Evolutionary conservation across 2,888 invertebrate genomes (phyloP).

Genomic region (Drosophila meridionalis): DNA sequence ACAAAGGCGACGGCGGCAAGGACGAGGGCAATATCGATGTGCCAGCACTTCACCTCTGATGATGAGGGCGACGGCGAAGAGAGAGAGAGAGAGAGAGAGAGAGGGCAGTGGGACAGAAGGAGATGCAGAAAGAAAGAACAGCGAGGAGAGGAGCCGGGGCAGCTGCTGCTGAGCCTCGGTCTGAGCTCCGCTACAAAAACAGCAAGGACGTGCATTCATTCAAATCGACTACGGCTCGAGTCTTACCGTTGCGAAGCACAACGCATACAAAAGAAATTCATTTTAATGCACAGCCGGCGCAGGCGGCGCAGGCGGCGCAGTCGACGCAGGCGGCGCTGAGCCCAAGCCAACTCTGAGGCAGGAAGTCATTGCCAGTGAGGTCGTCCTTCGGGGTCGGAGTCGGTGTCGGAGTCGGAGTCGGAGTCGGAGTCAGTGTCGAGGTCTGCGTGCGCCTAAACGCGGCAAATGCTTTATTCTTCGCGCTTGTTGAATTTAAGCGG

Average conservation of each 20-base stretch:
- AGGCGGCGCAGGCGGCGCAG: conserved; percentile 12
- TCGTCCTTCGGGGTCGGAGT: background rate
- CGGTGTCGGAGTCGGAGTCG: background rate
- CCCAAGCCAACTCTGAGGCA: conserved; percentile 31
- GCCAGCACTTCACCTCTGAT: conserved; percentile 43
- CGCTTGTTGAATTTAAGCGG: conserved; percentile 67
- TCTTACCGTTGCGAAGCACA: conserved; percentile 40
- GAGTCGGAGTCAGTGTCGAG: conserved; percentile 26
- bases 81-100: conserved; percentile 7
- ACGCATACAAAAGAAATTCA: conserved; percentile 74
- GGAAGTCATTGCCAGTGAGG: conserved; percentile 64
- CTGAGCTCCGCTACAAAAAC: conserved; percentile 39
- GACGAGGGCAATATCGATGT: conserved; percentile 55
- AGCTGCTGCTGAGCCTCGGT: conserved; percentile 26
- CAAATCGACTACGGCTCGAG: conserved; percentile 68
- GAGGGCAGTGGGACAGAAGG: too few relatives aligned
- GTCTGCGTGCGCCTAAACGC: conserved; percentile 76
- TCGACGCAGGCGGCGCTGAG: background rate
- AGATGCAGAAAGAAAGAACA: background rate
- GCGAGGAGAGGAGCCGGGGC: background rate
- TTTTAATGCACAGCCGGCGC: conserved; percentile 67
- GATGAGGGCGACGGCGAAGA: conserved; percentile 27
- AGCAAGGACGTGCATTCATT: conserved; percentile 76
- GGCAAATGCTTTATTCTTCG: conserved; percentile 57
- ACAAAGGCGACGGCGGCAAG: conserved; percentile 7